Conservation (phyloP, 2,888 invertebrate genomes). For the Eristalis pertinax region DNA sequence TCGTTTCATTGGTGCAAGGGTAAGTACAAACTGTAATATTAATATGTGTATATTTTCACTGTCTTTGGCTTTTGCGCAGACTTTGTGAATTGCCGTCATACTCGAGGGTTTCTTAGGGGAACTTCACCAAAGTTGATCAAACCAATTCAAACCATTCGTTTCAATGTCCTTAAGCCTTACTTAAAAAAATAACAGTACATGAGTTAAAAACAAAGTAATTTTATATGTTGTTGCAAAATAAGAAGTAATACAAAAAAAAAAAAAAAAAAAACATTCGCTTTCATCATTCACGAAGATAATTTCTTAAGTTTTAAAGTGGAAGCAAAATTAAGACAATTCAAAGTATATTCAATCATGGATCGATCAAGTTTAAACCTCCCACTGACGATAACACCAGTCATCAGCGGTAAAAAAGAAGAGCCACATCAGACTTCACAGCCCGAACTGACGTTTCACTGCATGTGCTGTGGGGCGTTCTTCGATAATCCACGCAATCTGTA, state of each 20-base stretch:
- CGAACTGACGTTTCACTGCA: constrained; percentile 81
- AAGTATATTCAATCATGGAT: constrained; percentile 45
- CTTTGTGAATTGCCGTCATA: constrained; percentile 64
- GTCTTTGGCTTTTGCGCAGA: constrained; percentile 72
- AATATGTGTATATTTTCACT: constrained; percentile 60
- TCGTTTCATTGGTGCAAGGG: constrained; percentile 97
- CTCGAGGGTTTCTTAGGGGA: constrained; percentile 57
- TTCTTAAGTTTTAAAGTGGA: constrained; percentile 57
- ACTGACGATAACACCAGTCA: constrained; percentile 79
- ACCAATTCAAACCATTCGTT: constrained; percentile 40
- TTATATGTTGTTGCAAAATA: constrained; percentile 46
- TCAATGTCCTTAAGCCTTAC: constrained; percentile 19
- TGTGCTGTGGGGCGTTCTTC: constrained; percentile 79
- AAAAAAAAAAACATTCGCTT: constrained; percentile 25
- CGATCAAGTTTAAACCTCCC: constrained; percentile 74
- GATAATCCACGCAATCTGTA: constrained; percentile 79
- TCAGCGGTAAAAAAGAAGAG: constrained; percentile 74
- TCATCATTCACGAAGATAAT: constrained; percentile 34
- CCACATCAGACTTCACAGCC: constrained; percentile 75
- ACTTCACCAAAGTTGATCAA: constrained; percentile 56
- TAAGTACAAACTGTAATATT: constrained; percentile 83
- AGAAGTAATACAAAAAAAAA: constrained; percentile 7
- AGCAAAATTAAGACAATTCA: constrained; percentile 12
- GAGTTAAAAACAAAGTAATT: constrained; percentile 47
- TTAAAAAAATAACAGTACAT: constrained; percentile 8